Percentiles rank a stretch among this genome's conserved stretches.
Conservation (phyloP, 2,797 vertebrate genomes). For the Bovichtus variegatus region DNA sequence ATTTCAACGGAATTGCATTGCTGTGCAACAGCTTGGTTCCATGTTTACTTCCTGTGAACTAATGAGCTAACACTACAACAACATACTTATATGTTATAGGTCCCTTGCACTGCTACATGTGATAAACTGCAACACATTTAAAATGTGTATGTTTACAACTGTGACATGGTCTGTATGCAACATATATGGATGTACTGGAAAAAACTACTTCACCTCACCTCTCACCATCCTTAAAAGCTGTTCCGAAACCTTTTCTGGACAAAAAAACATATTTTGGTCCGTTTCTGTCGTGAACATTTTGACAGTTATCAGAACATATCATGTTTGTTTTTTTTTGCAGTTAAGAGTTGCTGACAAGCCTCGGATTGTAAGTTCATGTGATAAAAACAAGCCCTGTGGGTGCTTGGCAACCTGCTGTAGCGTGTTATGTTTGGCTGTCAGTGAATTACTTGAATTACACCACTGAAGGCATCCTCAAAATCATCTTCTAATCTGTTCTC, state of each 20-base stretch:
- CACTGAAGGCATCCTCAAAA: slow-evolving; percentile 13
- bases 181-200: background rate
- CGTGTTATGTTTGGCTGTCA: slow-evolving; percentile 26
- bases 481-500: slow-evolving; percentile 23
- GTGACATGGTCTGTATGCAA: background rate
- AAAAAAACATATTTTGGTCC: background rate
- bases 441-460: slow-evolving; percentile 45
- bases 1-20: no score
- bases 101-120: no score
- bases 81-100: no score
- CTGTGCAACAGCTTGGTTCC: no score
- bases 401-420: background rate
- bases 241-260: background rate
- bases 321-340: slow-evolving; percentile 2
- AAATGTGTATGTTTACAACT: no score
- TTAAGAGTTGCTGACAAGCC: background rate
- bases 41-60: no score
- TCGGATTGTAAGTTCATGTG: slow-evolving; percentile 32
- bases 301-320: background rate
- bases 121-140: no score
- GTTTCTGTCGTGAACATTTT: background rate
- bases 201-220: background rate
- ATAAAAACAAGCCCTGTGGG: slow-evolving; percentile 36
- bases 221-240: background rate
- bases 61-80: no score